Base-by-base conservation (phyloP, 23 tunicate species). In the Ascidia mentula region DNA sequence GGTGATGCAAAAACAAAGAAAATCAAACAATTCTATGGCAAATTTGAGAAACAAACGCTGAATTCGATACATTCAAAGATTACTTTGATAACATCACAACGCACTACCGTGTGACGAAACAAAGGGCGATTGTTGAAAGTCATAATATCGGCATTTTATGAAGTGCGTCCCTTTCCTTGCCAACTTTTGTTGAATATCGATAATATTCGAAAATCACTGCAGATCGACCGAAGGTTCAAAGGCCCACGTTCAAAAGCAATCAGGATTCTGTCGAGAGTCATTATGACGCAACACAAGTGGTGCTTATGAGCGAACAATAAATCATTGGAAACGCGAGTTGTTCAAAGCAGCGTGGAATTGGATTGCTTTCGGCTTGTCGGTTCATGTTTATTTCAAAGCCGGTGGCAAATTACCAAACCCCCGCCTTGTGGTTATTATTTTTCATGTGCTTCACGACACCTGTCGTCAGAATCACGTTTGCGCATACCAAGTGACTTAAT, bases 201-300 rank as follows among this genome's bases (percentile, higher is more conserved):
- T 53, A 53, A n/a, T 28, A 53, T 53, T 5, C 28, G 65, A 53
- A 53, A 5, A 53, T 3, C 24, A 20, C 24, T 53, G 7, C 13
- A 28, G 65, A 6, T 53, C 13, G n/a, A n/a, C n/a, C n/a, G 1
- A 3, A 5, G 65, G 24, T 26, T 53, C 12, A 53, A 20, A 53
- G 65, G 13, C 12, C 65, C 65, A 53, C 65, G 65, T 26, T 53
- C 65, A 53, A 53, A 53, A 53, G 28, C 65, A 53, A 53, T 53
- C 65, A 53, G 65, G 65, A 20, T 53, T 53, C 1, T 9, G 65
- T 20, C 13, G 24, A 53, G 65, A 28, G 13, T 9, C 65, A 53
- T 53, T 28, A 6, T 28, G 65, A 28, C 65, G 65, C 65, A 53
- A 20, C 65, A 53, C 22, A 42, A 53, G n/a, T 20, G 65, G 65